Percentiles rank a stretch among this genome's conserved stretches.
Conservation (phyloP, 1,140 invertebrate species). For the Drosophila nebulosa region DNA sequence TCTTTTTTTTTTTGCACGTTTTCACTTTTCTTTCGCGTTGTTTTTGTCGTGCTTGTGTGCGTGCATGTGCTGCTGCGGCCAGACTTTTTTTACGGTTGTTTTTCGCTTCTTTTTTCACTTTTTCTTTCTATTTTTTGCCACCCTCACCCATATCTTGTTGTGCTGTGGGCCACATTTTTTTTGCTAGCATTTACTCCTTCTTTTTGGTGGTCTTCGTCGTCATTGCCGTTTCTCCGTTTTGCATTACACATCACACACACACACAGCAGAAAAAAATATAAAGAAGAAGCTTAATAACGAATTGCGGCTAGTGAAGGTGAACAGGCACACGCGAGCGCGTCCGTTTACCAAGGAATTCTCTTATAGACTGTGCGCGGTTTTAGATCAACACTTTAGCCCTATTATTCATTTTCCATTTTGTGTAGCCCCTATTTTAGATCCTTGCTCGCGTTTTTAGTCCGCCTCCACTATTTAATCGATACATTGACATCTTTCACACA, state of each 20-base stretch:
- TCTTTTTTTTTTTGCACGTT: conserved; percentile 66
- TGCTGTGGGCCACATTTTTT: conserved; percentile 23
- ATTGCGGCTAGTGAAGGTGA: background rate
- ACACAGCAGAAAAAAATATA: background rate
- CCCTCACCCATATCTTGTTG: conserved; percentile 24
- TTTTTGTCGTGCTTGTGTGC: conserved; percentile 1
- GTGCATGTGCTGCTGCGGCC: conserved; percentile 5
- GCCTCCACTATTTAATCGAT: too few species aligned
- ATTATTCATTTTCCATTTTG: too few species aligned
- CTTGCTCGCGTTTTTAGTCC: too few species aligned
- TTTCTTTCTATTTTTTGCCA: background rate
- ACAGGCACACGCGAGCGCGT: background rate
- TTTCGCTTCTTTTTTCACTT: background rate
- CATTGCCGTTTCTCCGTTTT: conserved; percentile 2
- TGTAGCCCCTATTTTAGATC: too few species aligned
- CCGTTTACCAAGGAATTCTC: conserved; percentile 1
- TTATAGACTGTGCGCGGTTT: background rate
- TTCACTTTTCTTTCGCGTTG: conserved; percentile 70
- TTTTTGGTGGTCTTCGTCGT: background rate
- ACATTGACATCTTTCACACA: too few species aligned
- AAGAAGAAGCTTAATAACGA: background rate
- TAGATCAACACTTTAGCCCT: too few species aligned
- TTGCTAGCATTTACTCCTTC: conserved; percentile 11
- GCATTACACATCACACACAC: conserved; percentile 4
- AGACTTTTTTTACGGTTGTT: background rate